Base-by-base conservation (phyloP, 2,113 vertebrate species). In the Eubucco bourcierii region DNA sequence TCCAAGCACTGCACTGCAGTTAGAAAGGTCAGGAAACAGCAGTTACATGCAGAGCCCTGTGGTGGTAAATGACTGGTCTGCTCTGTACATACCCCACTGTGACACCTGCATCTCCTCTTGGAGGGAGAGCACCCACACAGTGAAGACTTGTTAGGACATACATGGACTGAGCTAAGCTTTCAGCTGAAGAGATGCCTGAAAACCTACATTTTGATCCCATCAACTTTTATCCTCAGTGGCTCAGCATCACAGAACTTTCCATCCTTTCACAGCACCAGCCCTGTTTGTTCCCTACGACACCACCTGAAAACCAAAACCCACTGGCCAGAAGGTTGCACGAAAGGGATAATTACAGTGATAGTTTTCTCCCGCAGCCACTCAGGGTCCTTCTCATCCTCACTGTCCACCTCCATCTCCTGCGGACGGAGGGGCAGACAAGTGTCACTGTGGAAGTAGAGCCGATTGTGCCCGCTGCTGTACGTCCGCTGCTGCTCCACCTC, bases 281-380 rank as follows among this genome's bases (percentile, higher is more conserved):
- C n/a, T 6, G 3, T 23, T 3, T 39, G 7, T 15, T 84, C 65
- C 81, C 37, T 34, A n/a, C 29, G 74, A 31, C 33, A 85, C 14
- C 14, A 25, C 9, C 20, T 5, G 55, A 61, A 81, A 86, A 11
- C 4, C 85, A 71, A 80, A 66, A 31, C 29, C 27, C 21, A 33
- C 56, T 76, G 52, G 5, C 84, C 66, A 9, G 3, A 53, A 16
- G 17, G 50, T 12, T 63, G 39, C 56, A 70, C 27, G 80, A 78
- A 64, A 1, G 9, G 33, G 28, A 77, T 94, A 97, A 96, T 98
- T 97, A 99, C 99, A 93, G 98, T 99, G 80, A 99, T 98, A 3
- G 99, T 99, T 98, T 99, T 99, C 97, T 99, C 99, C 97, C 98
- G 94, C 55, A 99, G 98, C 99, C 99, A 99, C 44, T 99, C 99